Percentiles rank a stretch among this genome's conserved stretches.
Conservation (phyloP, 2,797 vertebrate genomes). For the Lacerta bilineata region DNA sequence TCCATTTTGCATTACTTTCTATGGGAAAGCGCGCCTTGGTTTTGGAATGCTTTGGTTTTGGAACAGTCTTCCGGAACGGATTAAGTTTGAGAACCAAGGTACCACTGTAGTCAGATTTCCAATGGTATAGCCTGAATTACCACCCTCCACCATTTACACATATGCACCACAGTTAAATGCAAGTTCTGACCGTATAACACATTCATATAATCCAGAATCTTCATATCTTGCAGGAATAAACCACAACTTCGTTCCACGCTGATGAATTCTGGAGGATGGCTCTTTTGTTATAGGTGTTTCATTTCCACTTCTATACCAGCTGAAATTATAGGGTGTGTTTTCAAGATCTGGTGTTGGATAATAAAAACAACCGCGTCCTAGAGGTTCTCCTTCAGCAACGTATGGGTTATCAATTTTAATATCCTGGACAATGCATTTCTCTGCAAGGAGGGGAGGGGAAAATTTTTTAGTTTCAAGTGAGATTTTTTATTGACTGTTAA, state of each 20-base stretch:
- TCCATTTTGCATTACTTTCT: too few species aligned
- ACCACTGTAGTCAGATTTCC: background rate
- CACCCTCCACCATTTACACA: too few species aligned
- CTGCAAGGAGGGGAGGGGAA: constrained; percentile 9
- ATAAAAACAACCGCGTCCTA: constrained; percentile 22
- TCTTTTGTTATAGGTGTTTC: constrained; percentile 25
- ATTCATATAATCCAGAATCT: constrained; percentile 50
- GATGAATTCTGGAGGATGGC: constrained; percentile 30
- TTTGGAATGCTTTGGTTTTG: too few species aligned
- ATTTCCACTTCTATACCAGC: constrained; percentile 37
- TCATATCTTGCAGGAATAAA: constrained; percentile 49
- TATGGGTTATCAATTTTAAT: background rate
- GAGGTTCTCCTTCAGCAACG: constrained; percentile 8
- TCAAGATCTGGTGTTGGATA: background rate
- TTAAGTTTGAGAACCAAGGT: too few species aligned
- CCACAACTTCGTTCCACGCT: constrained; percentile 17
- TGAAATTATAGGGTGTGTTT: constrained; percentile 10
- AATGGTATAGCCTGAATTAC: background rate
- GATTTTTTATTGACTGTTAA: background rate
- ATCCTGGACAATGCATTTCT: constrained; percentile 21
- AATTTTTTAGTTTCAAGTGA: background rate
- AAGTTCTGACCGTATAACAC: constrained; percentile 47
- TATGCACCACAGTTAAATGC: background rate
- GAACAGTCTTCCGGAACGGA: too few species aligned
- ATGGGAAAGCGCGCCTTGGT: too few species aligned